Evolutionary conservation across 2,113 vertebrate genomes (phyloP).

Genomic region (Phalacrocorax carbo): DNA sequence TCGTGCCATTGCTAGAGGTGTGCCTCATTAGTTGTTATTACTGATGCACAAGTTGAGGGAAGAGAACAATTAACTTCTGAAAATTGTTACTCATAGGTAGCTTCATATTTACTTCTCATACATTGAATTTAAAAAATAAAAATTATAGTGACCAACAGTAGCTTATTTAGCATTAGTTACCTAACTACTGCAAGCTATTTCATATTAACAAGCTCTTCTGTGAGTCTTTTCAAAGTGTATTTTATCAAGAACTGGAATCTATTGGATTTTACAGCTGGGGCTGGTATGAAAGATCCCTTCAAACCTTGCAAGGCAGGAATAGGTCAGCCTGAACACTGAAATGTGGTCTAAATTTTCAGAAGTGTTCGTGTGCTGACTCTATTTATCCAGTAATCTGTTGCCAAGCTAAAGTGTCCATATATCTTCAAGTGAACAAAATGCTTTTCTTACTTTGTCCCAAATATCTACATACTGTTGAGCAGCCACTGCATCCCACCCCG

Average conservation of each 20-base stretch:
- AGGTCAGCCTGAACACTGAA: not conserved
- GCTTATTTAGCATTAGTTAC: not conserved
- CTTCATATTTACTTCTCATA: not conserved
- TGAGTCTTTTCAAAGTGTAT: not conserved
- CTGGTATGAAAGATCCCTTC: not conserved
- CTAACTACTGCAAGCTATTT: not conserved
- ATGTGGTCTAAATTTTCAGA: not conserved
- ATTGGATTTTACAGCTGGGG: not conserved
- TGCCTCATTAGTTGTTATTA: not conserved
- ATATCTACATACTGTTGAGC: not conserved
- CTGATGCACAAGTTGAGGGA: not conserved
- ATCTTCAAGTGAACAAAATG: not conserved
- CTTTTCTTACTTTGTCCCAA: not conserved
- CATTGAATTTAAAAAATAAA: not conserved
- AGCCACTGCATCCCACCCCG: not conserved
- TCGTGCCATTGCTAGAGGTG: not conserved
- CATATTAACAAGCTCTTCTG: not conserved
- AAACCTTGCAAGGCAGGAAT: not conserved
- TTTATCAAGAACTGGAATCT: not conserved
- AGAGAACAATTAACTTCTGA: not conserved
- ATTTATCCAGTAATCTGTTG: not conserved
- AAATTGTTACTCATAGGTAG: not conserved
- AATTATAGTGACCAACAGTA: not conserved
- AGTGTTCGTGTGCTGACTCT: not conserved
- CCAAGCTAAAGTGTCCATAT: not conserved